phyloP scores from a whole-genome alignment of 1,140 invertebrate species.

The Anthonomus grandis region DNA sequence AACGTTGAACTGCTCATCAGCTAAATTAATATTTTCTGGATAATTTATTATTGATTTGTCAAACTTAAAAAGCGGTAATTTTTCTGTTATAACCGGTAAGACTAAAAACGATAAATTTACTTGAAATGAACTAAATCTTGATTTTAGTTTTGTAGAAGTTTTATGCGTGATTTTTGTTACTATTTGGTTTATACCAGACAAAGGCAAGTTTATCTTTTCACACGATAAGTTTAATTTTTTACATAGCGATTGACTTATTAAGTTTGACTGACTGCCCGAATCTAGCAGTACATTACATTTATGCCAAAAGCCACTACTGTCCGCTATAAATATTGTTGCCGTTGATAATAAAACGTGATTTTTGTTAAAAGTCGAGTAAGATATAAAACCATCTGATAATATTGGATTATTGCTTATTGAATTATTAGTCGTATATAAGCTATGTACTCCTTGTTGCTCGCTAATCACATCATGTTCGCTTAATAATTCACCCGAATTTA shows the following conservation, averaged over 20 bases:
- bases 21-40: slow-evolving; percentile 24
- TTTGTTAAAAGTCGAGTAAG: neutral
- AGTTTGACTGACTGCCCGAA: slow-evolving; percentile 23
- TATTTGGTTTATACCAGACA: slow-evolving; percentile 15
- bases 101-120: slow-evolving; percentile 19
- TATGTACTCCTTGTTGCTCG: too few relatives aligned
- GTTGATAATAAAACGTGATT: slow-evolving; percentile 17
- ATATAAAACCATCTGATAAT: too few relatives aligned
- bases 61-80: slow-evolving; percentile 12
- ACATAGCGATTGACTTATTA: slow-evolving; percentile 14
- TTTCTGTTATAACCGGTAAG: slow-evolving; percentile 13
- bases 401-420: too few relatives aligned
- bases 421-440: too few relatives aligned
- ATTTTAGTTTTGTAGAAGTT: slow-evolving; percentile 11
- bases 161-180: slow-evolving; percentile 9
- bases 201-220: slow-evolving; percentile 7
- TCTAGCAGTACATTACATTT: slow-evolving; percentile 16
- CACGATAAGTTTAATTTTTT: slow-evolving; percentile 12
- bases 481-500: too few relatives aligned
- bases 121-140: slow-evolving; percentile 11
- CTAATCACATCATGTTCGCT: too few relatives aligned
- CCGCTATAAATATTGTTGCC: slow-evolving; percentile 13
- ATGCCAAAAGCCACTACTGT: slow-evolving; percentile 1
- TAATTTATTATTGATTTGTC: slow-evolving; percentile 6
- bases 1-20: slow-evolving; percentile 35